Conservation (phyloP, 2,888 invertebrate species). For the Arenicola marina region DNA sequence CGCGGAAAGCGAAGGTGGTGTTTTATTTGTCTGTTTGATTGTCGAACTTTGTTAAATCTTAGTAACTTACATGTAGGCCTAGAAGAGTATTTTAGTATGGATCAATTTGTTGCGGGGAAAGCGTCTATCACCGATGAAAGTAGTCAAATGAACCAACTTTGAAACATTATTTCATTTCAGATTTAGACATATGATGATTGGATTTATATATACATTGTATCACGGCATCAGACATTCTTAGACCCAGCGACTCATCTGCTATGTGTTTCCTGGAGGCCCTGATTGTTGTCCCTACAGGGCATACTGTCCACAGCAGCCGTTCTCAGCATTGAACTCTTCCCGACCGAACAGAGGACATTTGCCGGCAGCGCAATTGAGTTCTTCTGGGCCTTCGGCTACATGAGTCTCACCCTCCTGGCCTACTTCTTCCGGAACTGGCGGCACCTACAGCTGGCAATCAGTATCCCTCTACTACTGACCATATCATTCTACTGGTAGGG, state of each 20-base stretch:
- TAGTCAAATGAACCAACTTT: not conserved
- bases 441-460: slow-evolving; percentile 1
- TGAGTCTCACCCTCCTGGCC: slow-evolving; percentile 3
- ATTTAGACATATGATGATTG: too few relatives aligned
- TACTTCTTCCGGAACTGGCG: slow-evolving; percentile 15
- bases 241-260: too few relatives aligned
- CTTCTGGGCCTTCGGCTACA: slow-evolving; percentile 18
- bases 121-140: too few relatives aligned
- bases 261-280: not conserved
- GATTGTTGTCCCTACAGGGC: not conserved
- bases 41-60: too few relatives aligned
- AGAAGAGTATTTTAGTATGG: too few relatives aligned
- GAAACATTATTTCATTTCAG: not conserved
- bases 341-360: slow-evolving; percentile 9
- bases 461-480: not conserved
- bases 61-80: too few relatives aligned
- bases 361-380: slow-evolving; percentile 9
- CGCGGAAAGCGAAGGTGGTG: too few relatives aligned
- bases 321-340: slow-evolving; percentile 11
- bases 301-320: not conserved
- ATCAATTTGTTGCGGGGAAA: too few relatives aligned
- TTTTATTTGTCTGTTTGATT: too few relatives aligned
- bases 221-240: too few relatives aligned
- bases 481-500: slow-evolving; percentile 13
- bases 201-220: too few relatives aligned